Conservation (phyloP, 1,140 invertebrate genomes). For the Pseudomyrmex gracilis region DNA sequence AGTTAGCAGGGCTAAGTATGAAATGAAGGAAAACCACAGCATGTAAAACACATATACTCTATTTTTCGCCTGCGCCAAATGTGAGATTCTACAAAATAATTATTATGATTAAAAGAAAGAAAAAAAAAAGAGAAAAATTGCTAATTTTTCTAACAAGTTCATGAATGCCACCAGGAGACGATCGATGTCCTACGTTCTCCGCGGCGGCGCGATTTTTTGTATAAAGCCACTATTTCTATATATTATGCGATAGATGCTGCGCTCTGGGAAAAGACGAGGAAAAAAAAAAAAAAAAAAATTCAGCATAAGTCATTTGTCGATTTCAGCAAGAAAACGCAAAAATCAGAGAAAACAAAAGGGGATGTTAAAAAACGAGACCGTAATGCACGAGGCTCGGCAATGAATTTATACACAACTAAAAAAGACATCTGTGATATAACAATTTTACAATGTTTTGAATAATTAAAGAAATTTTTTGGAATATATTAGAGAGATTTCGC, state of each 20-base stretch:
- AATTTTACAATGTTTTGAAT: constrained; percentile 10
- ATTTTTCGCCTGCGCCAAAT: constrained; percentile 68
- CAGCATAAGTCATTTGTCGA: constrained; percentile 44
- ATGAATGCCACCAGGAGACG: constrained; percentile 39
- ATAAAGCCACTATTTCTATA: constrained; percentile 70
- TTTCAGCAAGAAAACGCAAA: constrained; percentile 22
- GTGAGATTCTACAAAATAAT: constrained; percentile 63
- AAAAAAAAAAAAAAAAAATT: constrained; percentile 33
- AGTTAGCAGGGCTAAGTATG: not conserved
- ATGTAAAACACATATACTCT: constrained; percentile 68
- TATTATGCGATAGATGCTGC: constrained; percentile 43
- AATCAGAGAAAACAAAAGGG: not conserved
- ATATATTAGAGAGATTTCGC: not conserved
- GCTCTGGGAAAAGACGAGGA: constrained; percentile 40
- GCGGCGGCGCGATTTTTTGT: constrained; percentile 56
- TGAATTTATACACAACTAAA: constrained; percentile 30
- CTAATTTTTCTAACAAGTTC: constrained; percentile 68
- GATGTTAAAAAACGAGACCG: constrained; percentile 7
- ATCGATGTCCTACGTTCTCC: constrained; percentile 53
- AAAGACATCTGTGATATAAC: constrained; percentile 8
- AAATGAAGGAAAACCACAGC: constrained; percentile 15
- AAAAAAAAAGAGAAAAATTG: constrained; percentile 26
- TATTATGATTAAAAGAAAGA: constrained; percentile 60
- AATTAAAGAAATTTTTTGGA: constrained; percentile 3
- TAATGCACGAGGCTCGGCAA: constrained; percentile 28